Evolutionary conservation across 1,140 invertebrate species (phyloP), one percentile per base, ranked within the genome.

Genomic region (Halesus radiatus): DNA sequence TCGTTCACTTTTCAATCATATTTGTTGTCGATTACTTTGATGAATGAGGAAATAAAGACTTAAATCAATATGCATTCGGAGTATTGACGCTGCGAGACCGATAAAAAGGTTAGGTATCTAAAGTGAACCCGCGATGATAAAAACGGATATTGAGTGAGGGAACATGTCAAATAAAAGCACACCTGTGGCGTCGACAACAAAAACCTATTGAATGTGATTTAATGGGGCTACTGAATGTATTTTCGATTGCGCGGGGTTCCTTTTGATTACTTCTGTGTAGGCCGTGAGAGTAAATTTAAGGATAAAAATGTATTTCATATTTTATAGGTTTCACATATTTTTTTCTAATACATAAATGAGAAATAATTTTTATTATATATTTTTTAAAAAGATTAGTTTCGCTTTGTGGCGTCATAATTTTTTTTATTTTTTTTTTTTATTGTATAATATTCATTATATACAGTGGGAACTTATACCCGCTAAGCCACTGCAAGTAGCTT

Each of bases 151-250:
- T 16, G 23, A 64, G 20, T 13, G 23, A 70, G 20, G 66, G 66
- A 37, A 70, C 29, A 70, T 70, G 37, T 37, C 37, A 50, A 70
- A 22, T 70, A 22, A 29, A 74, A n/a, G 70, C 20, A 54, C 70
- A 54, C 70, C 70, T 74, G 70, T 56, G 70, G 70, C n/a, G 70
- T 18, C 70, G 5, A 29, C 22, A 16, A 74, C 50, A 54, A 74
- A 74, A 74, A 70, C n/a, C n/a, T 29, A 53, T 54, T 56, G 70
- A 26, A 15, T 22, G 22, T 53, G 50, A 54, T 54, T 73, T 53
- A 18, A n/a, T 56, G 16, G 18, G 56, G 50, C 70, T 74, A 54
- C 50, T n/a, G 50, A 54, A 54, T 74, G 8, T 54, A 8, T 54
- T 72, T 74, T 56, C 70, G 50, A 74, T 56, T 74, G 56, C 16